phyloP scores from a whole-genome alignment of 2,888 invertebrate genomes.

The Sceliomorpha sp. region DNA sequence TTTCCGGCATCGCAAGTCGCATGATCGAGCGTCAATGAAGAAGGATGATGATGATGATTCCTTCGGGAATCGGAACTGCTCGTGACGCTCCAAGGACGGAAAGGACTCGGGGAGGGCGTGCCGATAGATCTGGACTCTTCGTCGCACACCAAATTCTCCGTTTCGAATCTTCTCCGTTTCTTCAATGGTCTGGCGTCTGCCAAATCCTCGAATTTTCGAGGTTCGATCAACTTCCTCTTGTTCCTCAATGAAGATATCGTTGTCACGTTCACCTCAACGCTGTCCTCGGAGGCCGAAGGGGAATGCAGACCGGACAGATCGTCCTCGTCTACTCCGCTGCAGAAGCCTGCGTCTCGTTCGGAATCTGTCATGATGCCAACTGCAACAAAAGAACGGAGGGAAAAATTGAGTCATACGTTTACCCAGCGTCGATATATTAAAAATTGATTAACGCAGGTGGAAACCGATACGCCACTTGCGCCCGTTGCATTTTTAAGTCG shows the following conservation, averaged over 20 bases:
- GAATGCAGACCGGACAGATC: slow-evolving; percentile 81
- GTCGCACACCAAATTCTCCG: slow-evolving; percentile 73
- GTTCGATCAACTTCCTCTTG: slow-evolving; percentile 86
- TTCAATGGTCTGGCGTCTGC: slow-evolving; percentile 84
- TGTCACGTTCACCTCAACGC: slow-evolving; percentile 84
- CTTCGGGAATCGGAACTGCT: slow-evolving; percentile 41
- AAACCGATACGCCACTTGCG: background rate
- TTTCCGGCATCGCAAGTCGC: slow-evolving; percentile 18
- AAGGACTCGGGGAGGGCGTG: slow-evolving; percentile 81
- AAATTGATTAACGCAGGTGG: too few species aligned
- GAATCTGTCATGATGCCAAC: slow-evolving; percentile 81
- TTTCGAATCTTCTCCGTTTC: slow-evolving; percentile 82
- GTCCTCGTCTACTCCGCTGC: slow-evolving; percentile 86
- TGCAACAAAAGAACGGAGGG: too few species aligned
- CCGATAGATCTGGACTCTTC: slow-evolving; percentile 64
- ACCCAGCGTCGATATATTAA: too few species aligned
- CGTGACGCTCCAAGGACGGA: slow-evolving; percentile 85
- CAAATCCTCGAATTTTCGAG: slow-evolving; percentile 83
- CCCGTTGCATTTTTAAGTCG: background rate
- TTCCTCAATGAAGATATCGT: slow-evolving; percentile 82
- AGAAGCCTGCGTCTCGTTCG: slow-evolving; percentile 87
- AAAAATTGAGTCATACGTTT: too few species aligned
- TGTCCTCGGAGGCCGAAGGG: slow-evolving; percentile 85
- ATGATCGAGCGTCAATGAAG: slow-evolving; percentile 22
- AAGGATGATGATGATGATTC: too few species aligned